phyloP scores from a whole-genome alignment of 2,888 invertebrate species.

The Colostygia pectinataria region DNA sequence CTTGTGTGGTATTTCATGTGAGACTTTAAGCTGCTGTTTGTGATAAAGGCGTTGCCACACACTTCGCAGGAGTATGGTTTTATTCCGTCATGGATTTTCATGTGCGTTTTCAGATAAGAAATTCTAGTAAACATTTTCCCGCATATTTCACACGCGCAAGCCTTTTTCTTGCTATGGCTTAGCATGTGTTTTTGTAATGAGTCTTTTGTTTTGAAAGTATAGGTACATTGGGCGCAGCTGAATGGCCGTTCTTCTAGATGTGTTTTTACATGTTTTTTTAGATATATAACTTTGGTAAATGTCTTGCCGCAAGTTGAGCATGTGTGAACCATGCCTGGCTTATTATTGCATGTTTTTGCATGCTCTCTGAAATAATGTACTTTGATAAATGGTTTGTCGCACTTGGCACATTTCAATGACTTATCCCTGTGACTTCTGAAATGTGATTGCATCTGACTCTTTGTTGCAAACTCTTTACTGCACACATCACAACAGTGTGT shows the following conservation, averaged over 20 bases:
- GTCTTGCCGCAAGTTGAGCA: background rate
- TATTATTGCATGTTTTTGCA: background rate
- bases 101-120: constrained; percentile 5
- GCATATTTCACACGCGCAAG: constrained; percentile 4
- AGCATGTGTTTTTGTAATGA: constrained; percentile 4
- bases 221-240: constrained; percentile 8
- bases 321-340: background rate
- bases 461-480: background rate
- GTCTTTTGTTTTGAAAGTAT: constrained; percentile 3
- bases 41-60: constrained; percentile 5
- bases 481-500: background rate
- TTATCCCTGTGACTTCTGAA: background rate
- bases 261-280: background rate
- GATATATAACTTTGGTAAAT: background rate
- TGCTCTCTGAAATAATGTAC: background rate
- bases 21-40: constrained; percentile 2
- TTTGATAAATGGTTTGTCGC: background rate
- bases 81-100: constrained; percentile 4
- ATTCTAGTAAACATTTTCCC: constrained; percentile 2
- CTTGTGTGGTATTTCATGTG: constrained; percentile 7
- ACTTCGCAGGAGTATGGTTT: constrained; percentile 12
- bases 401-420: background rate
- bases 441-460: background rate
- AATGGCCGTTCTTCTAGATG: constrained; percentile 10
- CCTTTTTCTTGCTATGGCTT: constrained; percentile 7